Percentiles rank a stretch among this genome's conserved stretches.
phyloP scores from a whole-genome alignment of 2,797 vertebrate genomes.

The Lacerta bilineata region DNA sequence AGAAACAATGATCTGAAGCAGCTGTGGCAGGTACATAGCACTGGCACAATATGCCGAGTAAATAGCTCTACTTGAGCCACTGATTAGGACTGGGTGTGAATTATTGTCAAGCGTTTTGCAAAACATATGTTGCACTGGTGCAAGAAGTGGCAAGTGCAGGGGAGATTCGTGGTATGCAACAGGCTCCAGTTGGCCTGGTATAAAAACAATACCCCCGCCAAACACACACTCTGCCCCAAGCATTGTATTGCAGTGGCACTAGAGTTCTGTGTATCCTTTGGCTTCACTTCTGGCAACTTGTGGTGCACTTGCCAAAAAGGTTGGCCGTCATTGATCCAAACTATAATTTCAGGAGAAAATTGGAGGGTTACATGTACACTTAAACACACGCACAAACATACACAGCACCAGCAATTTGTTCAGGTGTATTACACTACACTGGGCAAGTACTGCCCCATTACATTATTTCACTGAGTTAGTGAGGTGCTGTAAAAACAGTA shows the following conservation, averaged over 20 bases:
- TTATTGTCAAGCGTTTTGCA: not conserved
- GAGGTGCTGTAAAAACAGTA: constrained; percentile 2
- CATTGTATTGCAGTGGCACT: not conserved
- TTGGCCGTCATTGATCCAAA: not conserved
- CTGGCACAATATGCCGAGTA: not conserved
- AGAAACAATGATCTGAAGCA: not conserved
- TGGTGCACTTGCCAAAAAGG: not conserved
- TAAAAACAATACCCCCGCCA: too few relatives aligned
- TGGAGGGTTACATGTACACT: not conserved
- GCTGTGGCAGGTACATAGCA: not conserved
- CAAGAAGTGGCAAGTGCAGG: not conserved
- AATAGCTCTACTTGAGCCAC: not conserved
- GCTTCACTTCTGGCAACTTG: not conserved
- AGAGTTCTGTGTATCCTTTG: not conserved
- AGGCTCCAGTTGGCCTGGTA: not conserved
- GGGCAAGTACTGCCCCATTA: not conserved
- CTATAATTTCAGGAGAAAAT: not conserved
- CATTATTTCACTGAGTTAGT: not conserved
- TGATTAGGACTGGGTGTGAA: not conserved
- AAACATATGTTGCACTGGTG: not conserved
- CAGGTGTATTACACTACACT: not conserved
- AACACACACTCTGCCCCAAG: too few relatives aligned
- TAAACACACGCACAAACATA: not conserved
- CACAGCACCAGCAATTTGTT: not conserved
- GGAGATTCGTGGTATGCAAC: not conserved